Evolutionary conservation across 2,113 vertebrate species (phyloP).

Genomic region (Cyanocitta stelleri): DNA sequence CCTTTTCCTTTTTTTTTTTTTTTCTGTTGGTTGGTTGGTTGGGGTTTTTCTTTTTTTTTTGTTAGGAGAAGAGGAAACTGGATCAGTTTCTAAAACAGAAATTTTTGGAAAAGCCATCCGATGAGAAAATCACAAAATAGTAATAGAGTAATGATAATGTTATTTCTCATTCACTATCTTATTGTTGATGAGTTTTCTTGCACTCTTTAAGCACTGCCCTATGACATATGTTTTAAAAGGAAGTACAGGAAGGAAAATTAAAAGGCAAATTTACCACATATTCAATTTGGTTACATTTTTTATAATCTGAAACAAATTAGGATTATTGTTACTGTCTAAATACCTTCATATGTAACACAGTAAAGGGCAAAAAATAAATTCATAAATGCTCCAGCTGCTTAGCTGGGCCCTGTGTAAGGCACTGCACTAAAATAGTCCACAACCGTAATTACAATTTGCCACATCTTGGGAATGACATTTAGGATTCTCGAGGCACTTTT

Average conservation of each 20-base stretch:
- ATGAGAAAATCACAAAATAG: background rate
- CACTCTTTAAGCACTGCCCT: background rate
- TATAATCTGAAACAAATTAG: background rate
- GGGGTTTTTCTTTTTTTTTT: too few species aligned
- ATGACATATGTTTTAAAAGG: background rate
- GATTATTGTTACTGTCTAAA: background rate
- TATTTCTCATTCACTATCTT: background rate
- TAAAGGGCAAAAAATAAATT: background rate
- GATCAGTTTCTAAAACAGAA: background rate
- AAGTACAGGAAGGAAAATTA: background rate
- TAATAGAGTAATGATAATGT: background rate
- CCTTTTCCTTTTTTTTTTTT: background rate
- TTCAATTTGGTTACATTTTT: background rate
- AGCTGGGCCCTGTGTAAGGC: constrained; percentile 1
- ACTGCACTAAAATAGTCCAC: constrained; percentile 48
- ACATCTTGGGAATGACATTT: constrained; percentile 57
- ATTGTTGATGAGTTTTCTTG: background rate
- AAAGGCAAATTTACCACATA: background rate
- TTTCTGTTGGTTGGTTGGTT: too few species aligned
- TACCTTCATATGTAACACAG: background rate
- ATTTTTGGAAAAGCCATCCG: background rate
- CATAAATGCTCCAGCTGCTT: constrained; percentile 1
- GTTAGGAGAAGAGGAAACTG: background rate
- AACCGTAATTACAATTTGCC: constrained; percentile 38
- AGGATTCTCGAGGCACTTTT: constrained; percentile 43